Base-by-base conservation (phyloP, 2,113 vertebrate genomes). In the Pluvianellus socialis region DNA sequence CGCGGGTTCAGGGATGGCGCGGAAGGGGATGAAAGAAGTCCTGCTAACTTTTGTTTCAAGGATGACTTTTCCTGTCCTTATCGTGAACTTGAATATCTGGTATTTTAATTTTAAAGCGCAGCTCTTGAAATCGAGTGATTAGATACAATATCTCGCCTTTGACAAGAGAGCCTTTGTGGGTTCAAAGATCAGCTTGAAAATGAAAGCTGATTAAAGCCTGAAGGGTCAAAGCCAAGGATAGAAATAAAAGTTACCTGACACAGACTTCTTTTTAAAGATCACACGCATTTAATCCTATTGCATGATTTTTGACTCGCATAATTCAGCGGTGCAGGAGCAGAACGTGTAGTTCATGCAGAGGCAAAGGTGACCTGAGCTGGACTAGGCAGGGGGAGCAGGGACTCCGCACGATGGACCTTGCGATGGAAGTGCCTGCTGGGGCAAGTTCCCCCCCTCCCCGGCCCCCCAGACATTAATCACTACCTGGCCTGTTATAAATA, bases 171-270 rank as follows among this genome's bases (percentile, higher is more conserved):
- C 35, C 80, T 96, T 94, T 89, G 77, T 76, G 85, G 85, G 94
- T 93, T 97, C 96, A 97, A 96, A 97, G 96, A 96, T 62, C 92
- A 95, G 71, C 85, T 88, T 35, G 90, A 65, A 91, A 91, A 93
- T 17, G 81, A 96, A 90, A 96, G 80, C 81, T 91, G 96, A 96
- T 96, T 96, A 93, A 95, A 96, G 90, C 66, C 81, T 32, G 65
- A 76, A 91, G 94, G 87, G 96, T 96, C 96, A 96, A 79, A 97
- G 92, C 77, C 87, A 62, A 94, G 81, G 86, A 79, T 82, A 85
- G 90, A 93, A 91, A 76, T 33, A 82, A 90, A 92, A 95, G 87
- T 76, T 92, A 95, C 74, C 87, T 90, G 94, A 94, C 91, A 96
- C 1, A 33, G 91, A 20, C 45, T 87, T 68, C 84, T 73, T 75